Evolutionary conservation across 1,140 invertebrate genomes (phyloP), one percentile per base, ranked within the genome.

Genomic region (Drosophila azteca): DNA sequence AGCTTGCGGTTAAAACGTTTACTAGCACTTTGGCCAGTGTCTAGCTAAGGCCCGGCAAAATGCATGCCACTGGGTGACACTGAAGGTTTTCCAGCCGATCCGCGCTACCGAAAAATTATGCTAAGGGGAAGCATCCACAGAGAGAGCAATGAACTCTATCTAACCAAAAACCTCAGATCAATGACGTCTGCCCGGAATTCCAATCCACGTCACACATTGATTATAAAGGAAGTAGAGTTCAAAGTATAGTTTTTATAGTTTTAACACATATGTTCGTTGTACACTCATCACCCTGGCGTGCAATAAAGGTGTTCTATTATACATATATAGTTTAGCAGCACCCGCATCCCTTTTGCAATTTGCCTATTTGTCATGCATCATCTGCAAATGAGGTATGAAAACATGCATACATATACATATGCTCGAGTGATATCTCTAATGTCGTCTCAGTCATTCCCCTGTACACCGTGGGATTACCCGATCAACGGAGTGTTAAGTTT

Each of bases 41-140:
- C 41, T 26, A 48, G 44, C n/a, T 11, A 49, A 5, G 22, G 46
- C 48, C 24, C 13, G 29, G 1, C 45, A 29, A 77, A 22, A 82
- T 79, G 62, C 76, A 65, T 77, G 72, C 66, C 72, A 84, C 76
- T 84, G 48, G 79, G 70, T 71, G 63, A 77, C 59, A 73, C 67
- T 46, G 50, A 62, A 51, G 48, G 45, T 55, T 59, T 65, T 50
- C 7, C 35, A 39, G 11, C 29, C 7, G 1, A 3, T 8, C 31
- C 8, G 9, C 8, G 2, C 48, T 17, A 35, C 43, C 22, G 41
- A 45, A 59, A 50, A 54, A 17, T 15, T 66, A 64, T 65, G 61
- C 45, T 70, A 41, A 17, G 31, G 15, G 51, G 44, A 63, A 63
- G 26, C 63, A 39, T 62, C 20, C 54, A 24, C 26, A 13, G 31